Conservation (phyloP, 1,140 invertebrate genomes). For the Spodoptera litura region DNA sequence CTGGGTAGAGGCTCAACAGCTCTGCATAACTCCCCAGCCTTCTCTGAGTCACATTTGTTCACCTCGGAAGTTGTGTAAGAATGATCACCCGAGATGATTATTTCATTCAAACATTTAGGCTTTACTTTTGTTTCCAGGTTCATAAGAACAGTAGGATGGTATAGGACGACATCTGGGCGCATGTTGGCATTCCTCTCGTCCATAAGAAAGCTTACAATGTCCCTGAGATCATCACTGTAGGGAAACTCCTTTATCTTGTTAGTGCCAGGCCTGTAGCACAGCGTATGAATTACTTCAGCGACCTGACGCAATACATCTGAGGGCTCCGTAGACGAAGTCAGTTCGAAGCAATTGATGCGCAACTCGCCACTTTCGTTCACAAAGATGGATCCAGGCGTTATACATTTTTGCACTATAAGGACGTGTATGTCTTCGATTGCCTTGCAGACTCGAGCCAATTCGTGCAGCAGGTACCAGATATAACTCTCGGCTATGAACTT, state of each 20-base stretch:
- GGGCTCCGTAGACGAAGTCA: conserved; percentile 49
- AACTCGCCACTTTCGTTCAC: conserved; percentile 71
- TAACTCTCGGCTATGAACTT: conserved; percentile 78
- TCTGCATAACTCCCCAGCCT: conserved; percentile 72
- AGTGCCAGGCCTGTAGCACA: conserved; percentile 63
- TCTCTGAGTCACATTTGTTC: conserved; percentile 81
- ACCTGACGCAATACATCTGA: conserved; percentile 72
- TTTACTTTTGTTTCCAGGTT: conserved; percentile 67
- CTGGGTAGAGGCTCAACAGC: conserved; percentile 70
- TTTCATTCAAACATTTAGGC: conserved; percentile 64
- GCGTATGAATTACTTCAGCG: conserved; percentile 65
- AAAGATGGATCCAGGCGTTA: conserved; percentile 72
- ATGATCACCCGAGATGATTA: conserved; percentile 65
- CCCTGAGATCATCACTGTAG: conserved; percentile 79
- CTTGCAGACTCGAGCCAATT: conserved; percentile 73
- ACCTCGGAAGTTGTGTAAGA: conserved; percentile 58
- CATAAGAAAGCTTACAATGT: conserved; percentile 73
- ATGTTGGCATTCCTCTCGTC: conserved; percentile 69
- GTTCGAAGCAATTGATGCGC: conserved; percentile 79
- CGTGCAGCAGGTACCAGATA: conserved; percentile 79
- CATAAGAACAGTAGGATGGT: conserved; percentile 81
- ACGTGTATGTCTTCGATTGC: conserved; percentile 67
- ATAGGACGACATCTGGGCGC: conserved; percentile 76
- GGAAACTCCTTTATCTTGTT: conserved; percentile 66
- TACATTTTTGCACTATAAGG: conserved; percentile 70